A percentile compares a stretch with the other conserved stretches of the same genome.
Evolutionary conservation across 2,888 invertebrate genomes (phyloP).

Genomic region (Drosophila rellima): DNA sequence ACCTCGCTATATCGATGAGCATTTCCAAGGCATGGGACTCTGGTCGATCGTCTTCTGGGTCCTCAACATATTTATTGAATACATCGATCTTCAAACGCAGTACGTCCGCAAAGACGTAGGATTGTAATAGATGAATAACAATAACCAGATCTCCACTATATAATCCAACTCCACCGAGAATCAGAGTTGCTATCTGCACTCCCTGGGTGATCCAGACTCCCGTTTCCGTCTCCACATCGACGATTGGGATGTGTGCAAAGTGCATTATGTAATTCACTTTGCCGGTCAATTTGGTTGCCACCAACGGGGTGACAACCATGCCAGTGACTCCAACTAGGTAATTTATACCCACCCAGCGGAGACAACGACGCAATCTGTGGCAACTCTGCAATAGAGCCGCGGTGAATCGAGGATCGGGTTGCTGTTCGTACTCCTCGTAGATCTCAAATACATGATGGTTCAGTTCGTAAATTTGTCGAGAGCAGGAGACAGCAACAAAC

Average conservation of each 20-base stretch:
- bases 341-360: conserved; percentile 9
- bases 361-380: conserved; percentile 17
- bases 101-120: conserved; percentile 54
- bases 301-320: conserved; percentile 25
- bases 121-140: conserved; percentile 53
- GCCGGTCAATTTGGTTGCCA: conserved; percentile 22
- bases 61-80: conserved; percentile 41
- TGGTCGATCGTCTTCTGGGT: neutral
- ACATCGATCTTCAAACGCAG: conserved; percentile 53
- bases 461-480: conserved; percentile 20
- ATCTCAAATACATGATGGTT: conserved; percentile 27
- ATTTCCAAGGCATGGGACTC: neutral
- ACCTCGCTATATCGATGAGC: neutral
- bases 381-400: conserved; percentile 31
- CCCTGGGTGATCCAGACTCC: conserved; percentile 52
- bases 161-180: conserved; percentile 54
- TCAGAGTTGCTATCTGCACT: conserved; percentile 41
- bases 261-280: conserved; percentile 53
- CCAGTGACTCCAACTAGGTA: conserved; percentile 26
- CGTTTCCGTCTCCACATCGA: conserved; percentile 49
- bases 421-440: conserved; percentile 47
- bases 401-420: conserved; percentile 34
- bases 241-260: conserved; percentile 55
- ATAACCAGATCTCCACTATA: conserved; percentile 65
- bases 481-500: conserved; percentile 22